Base-by-base conservation (phyloP, 1,140 invertebrate species). In the Zelostemma sp. region DNA sequence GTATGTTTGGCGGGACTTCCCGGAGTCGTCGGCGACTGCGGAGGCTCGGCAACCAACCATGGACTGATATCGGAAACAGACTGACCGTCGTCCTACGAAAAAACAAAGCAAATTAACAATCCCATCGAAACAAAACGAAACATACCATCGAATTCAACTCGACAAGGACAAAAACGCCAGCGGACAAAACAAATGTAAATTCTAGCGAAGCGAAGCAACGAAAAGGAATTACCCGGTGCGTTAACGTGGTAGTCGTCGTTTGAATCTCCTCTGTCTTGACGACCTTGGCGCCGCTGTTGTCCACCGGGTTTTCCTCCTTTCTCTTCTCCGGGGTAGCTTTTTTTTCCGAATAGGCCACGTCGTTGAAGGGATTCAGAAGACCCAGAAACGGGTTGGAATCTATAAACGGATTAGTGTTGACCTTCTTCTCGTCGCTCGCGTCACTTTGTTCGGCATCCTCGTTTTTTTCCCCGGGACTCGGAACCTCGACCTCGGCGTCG, bases 11-110 rank as follows among this genome's bases (percentile, higher is more conserved):
- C 88, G 57, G 89, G 88, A 3, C 89, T 87, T 53, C 89, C 88
- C 53, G 90, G 89, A 9, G 89, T 87, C 12, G 79, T 66, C 16
- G 83, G 80, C 6, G 84, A 74, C 33, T 88, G 86, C 68, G 91
- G 90, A 47, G 91, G 91, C 54, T 85, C 84, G 12, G 91, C 90
- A 6, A 94, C 93, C 55, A 94, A 84, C 93, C 93, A 94, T 3
- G 93, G 93, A 50, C 93, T 88, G 31, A 88, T 85, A 89, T 83
- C 89, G 60, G 88, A 79, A 86, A 84, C 80, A 80, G 89, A 82
- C 68, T 86, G 78, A 79, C 70, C 76, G 25, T 83, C 84, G 28
- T 87, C 83, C 81, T 85, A 72, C n/a, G n/a, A n/a, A n/a, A n/a
- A n/a, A n/a, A n/a, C n/a, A n/a, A n/a, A n/a, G n/a, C n/a, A n/a